A percentile compares a stretch with the other conserved stretches of the same genome.
phyloP scores from a whole-genome alignment of 2,113 vertebrate genomes.

The Natator depressus region DNA sequence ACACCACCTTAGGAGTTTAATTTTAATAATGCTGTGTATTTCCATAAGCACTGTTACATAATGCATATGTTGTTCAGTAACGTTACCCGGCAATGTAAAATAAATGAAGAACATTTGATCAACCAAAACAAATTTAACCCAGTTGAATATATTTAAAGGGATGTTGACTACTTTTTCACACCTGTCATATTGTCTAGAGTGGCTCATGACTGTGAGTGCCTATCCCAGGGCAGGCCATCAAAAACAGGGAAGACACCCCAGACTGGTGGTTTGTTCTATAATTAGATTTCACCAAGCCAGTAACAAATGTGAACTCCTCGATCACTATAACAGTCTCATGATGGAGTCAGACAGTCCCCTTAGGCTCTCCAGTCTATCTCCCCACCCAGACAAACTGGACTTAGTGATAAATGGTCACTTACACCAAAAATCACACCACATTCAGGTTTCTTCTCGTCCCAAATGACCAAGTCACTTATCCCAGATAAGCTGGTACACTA shows the following conservation, averaged over 20 bases:
- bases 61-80: background rate
- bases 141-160: background rate
- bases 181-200: background rate
- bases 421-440: background rate
- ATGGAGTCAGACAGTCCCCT: background rate
- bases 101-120: background rate
- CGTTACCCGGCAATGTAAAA: background rate
- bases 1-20: background rate
- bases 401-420: background rate
- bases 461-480: background rate
- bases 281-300: background rate
- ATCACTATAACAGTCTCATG: background rate
- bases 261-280: background rate
- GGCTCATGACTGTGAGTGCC: background rate
- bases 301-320: background rate
- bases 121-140: background rate
- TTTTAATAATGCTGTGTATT: background rate
- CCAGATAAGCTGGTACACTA: background rate
- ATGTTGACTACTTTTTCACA: background rate
- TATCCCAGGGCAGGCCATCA: background rate
- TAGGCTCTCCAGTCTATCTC: background rate
- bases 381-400: background rate
- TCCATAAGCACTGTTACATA: background rate
- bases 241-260: background rate
- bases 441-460: background rate